phyloP scores from a whole-genome alignment of 2,888 invertebrate genomes.

The Agrotis puta region DNA sequence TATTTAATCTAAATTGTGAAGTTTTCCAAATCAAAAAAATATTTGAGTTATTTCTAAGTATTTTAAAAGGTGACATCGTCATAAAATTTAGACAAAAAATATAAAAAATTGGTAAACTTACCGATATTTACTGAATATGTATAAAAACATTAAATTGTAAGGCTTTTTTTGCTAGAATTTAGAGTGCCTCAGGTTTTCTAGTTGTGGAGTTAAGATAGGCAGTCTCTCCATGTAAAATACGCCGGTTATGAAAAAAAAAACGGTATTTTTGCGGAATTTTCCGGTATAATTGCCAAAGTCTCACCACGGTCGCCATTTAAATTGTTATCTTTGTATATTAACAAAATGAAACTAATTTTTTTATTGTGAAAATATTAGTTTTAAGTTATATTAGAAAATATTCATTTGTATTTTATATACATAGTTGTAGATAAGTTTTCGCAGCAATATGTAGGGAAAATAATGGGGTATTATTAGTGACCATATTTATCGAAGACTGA shows the following conservation, averaged over 20 bases:
- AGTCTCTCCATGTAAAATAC: constrained; percentile 6
- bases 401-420: constrained; percentile 36
- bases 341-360: constrained; percentile 63
- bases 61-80: constrained; percentile 31
- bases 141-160: not conserved
- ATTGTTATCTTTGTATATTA: constrained; percentile 66
- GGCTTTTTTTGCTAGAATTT: constrained; percentile 6
- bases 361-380: constrained; percentile 60
- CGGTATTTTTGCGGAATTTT: constrained; percentile 7
- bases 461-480: too few relatives aligned
- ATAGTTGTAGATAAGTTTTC: not conserved
- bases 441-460: not conserved
- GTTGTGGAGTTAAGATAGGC: not conserved
- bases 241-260: not conserved
- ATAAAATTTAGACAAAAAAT: constrained; percentile 19
- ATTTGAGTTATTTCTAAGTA: constrained; percentile 37
- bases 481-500: too few relatives aligned
- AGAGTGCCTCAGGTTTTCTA: not conserved
- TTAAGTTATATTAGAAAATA: constrained; percentile 57
- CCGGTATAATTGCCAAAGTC: constrained; percentile 26
- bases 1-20: constrained; percentile 54
- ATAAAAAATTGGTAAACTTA: constrained; percentile 26
- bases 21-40: constrained; percentile 42
- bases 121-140: constrained; percentile 11
- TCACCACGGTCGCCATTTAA: constrained; percentile 46